phyloP scores from a whole-genome alignment of 2,888 invertebrate genomes.

The Drosophila nr. perissopoda region DNA sequence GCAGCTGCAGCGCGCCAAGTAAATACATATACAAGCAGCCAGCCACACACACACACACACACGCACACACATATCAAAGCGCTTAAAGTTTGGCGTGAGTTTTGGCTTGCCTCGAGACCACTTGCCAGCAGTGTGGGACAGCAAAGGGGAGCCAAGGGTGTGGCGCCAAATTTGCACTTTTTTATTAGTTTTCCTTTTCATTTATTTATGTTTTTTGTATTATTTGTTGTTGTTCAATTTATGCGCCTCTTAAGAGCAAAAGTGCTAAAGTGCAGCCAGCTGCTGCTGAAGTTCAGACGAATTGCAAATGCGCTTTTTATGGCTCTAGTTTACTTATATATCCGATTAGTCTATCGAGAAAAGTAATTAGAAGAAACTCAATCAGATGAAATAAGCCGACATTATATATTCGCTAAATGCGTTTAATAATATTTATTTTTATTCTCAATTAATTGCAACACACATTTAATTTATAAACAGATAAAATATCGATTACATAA shows the following conservation, averaged over 20 bases:
- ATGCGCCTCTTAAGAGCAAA: conserved; percentile 42
- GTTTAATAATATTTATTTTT: background rate
- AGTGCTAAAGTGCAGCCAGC: conserved; percentile 36
- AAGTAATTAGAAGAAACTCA: background rate
- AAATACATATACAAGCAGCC: conserved; percentile 45
- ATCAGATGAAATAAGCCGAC: background rate
- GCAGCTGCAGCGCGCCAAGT: conserved; percentile 71
- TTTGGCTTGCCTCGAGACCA: conserved; percentile 46
- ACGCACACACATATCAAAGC: conserved; percentile 13
- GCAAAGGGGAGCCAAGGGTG: background rate
- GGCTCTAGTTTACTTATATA: background rate
- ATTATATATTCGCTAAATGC: background rate
- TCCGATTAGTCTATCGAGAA: background rate
- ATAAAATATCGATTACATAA: no score
- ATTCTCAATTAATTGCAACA: background rate
- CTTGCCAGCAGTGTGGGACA: conserved; percentile 9
- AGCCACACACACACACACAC: conserved; percentile 1
- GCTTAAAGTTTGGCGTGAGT: conserved; percentile 57
- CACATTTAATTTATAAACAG: background rate
- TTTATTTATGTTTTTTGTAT: conserved; percentile 18
- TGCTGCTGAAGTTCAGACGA: conserved; percentile 17
- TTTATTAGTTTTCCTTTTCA: conserved; percentile 33
- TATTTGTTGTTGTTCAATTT: conserved; percentile 39
- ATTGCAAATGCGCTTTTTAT: conserved; percentile 20
- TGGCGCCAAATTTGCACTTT: conserved; percentile 48